A percentile compares a stretch with the other conserved stretches of the same genome.
phyloP scores from a whole-genome alignment of 2,797 vertebrate species.

The Myotis pilosus region DNA sequence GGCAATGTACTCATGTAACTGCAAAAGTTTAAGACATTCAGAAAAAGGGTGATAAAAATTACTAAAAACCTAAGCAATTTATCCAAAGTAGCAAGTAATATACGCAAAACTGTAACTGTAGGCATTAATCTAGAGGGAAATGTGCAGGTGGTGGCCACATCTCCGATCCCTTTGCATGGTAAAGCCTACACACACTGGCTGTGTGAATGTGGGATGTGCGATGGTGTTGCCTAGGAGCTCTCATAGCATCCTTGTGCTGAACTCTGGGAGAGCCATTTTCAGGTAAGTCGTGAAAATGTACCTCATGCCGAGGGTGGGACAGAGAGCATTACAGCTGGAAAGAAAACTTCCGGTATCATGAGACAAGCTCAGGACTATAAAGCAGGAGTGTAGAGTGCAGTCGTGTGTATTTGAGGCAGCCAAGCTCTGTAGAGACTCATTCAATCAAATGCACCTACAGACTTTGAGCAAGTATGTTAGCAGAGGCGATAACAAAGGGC shows the following conservation, averaged over 20 bases:
- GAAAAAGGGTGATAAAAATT: constrained; percentile 24
- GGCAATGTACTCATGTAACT: constrained; percentile 23
- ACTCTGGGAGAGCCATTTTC: background rate
- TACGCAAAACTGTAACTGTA: constrained; percentile 29
- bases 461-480: background rate
- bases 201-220: background rate
- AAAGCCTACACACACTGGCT: background rate
- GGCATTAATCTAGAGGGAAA: constrained; percentile 3
- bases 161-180: background rate
- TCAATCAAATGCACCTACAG: background rate
- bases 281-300: background rate
- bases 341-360: background rate
- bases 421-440: background rate
- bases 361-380: background rate
- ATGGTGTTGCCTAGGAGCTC: background rate
- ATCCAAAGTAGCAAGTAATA: constrained; percentile 45
- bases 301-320: background rate
- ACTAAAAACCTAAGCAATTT: constrained; percentile 35
- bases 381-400: background rate
- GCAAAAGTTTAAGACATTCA: constrained; percentile 58
- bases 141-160: background rate
- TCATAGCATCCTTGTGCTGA: background rate
- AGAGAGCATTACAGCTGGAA: background rate
- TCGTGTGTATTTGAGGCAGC: background rate
- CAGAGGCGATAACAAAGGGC: background rate